A percentile compares a stretch with the other conserved stretches of the same genome.
Conservation (phyloP, 1,140 invertebrate species). For the Mizuhopecten yessoensis region DNA sequence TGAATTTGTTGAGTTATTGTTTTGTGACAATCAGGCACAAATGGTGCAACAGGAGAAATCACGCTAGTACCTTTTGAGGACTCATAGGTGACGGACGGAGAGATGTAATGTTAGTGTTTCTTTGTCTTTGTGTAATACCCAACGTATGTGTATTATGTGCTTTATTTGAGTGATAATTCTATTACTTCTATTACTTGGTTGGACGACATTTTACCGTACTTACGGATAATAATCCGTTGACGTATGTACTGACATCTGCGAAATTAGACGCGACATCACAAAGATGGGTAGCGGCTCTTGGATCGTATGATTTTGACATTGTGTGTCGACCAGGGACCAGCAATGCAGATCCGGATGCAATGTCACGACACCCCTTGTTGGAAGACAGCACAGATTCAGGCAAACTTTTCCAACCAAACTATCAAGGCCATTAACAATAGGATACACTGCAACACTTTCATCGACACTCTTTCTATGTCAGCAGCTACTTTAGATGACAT, state of each 20-base stretch:
- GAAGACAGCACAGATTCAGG: background rate
- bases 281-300: slow-evolving; percentile 46
- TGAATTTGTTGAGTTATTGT: no score
- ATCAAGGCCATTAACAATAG: background rate
- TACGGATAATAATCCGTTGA: slow-evolving; percentile 58
- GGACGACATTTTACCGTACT: slow-evolving; percentile 44
- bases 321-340: slow-evolving; percentile 14
- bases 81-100: no score
- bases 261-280: slow-evolving; percentile 58
- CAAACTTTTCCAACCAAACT: background rate
- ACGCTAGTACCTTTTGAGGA: no score
- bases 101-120: no score
- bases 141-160: no score
- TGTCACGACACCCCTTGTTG: slow-evolving; percentile 50
- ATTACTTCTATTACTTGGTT: slow-evolving; percentile 55
- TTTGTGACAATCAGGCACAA: no score
- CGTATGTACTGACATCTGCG: slow-evolving; percentile 50
- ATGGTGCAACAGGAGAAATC: no score
- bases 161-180: no score
- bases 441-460: background rate
- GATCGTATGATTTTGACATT: slow-evolving; percentile 50
- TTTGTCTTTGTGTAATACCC: no score
- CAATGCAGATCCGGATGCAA: slow-evolving; percentile 58
- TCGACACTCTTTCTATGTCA: background rate
- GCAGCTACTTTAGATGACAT: background rate